Evolutionary conservation across 2,113 vertebrate genomes (phyloP).

Genomic region (Chrysemys picta): DNA sequence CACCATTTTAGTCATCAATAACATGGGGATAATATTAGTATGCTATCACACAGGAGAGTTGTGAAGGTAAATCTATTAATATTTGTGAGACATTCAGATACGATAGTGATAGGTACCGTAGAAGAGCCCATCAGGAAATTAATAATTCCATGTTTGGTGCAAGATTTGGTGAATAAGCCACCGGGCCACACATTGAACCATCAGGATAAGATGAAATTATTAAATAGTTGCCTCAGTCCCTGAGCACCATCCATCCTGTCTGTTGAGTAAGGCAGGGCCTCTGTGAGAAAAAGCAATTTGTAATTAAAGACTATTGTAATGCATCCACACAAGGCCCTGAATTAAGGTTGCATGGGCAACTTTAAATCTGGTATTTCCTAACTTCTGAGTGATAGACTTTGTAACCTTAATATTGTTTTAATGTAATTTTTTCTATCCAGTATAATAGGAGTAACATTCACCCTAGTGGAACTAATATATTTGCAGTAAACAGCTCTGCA

Average conservation of each 20-base stretch:
- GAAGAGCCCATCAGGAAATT: constrained; percentile 43
- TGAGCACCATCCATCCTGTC: neutral
- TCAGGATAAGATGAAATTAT: neutral
- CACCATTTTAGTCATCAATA: neutral
- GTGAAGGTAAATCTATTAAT: neutral
- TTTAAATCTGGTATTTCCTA: neutral
- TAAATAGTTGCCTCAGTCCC: neutral
- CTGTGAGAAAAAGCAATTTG: neutral
- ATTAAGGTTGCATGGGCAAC: neutral
- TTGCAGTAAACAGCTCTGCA: constrained; percentile 46
- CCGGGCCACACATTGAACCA: neutral
- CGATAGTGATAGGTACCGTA: neutral
- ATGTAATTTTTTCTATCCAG: constrained; percentile 33
- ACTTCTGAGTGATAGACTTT: neutral
- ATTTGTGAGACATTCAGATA: constrained; percentile 16
- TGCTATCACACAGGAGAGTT: constrained; percentile 10
- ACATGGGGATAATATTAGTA: neutral
- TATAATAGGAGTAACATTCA: constrained; percentile 40
- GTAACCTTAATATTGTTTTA: constrained; percentile 20
- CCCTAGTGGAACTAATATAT: constrained; percentile 47
- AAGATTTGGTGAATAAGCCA: neutral
- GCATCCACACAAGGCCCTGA: neutral
- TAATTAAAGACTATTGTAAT: neutral
- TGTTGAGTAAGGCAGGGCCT: neutral
- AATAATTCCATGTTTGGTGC: constrained; percentile 41